Conservation (phyloP, 2,797 vertebrate species). For the Limosa lapponica region DNA sequence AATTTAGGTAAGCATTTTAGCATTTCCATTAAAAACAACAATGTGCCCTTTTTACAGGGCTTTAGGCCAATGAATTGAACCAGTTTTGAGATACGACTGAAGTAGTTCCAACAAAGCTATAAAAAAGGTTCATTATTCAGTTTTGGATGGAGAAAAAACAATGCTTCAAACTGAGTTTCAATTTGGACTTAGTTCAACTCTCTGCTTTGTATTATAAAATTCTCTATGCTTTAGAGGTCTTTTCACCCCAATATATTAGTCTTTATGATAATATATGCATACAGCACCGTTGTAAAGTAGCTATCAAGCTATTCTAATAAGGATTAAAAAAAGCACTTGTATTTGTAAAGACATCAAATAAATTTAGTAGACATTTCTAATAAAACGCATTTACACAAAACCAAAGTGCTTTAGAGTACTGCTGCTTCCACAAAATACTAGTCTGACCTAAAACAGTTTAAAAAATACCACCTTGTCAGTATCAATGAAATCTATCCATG, state of each 20-base stretch:
- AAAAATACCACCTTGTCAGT: not conserved
- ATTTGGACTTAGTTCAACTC: slow-evolving; percentile 22
- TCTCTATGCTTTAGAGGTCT: not conserved
- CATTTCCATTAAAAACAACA: slow-evolving; percentile 19
- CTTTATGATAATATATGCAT: not conserved
- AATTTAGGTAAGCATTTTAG: slow-evolving; percentile 31
- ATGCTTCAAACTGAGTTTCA: slow-evolving; percentile 42
- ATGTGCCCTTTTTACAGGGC: not conserved
- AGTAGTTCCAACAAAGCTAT: slow-evolving; percentile 36
- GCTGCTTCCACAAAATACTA: not conserved
- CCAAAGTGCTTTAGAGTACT: not conserved
- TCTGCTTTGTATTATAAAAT: not conserved
- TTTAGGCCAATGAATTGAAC: slow-evolving; percentile 12
- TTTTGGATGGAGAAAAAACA: slow-evolving; percentile 49
- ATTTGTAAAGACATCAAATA: not conserved
- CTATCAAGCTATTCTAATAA: not conserved
- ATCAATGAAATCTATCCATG: not conserved
- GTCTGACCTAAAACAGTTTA: not conserved
- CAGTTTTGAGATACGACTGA: slow-evolving; percentile 11
- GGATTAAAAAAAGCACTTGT: not conserved
- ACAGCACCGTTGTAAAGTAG: not conserved
- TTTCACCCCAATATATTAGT: not conserved
- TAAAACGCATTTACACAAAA: not conserved
- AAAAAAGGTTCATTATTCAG: slow-evolving; percentile 32
- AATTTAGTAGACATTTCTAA: not conserved